These are phyloP conservation scores for Triops cancriformis DNA, from an alignment of 1,140 invertebrate species.

Conservation along the genomic window DNA sequence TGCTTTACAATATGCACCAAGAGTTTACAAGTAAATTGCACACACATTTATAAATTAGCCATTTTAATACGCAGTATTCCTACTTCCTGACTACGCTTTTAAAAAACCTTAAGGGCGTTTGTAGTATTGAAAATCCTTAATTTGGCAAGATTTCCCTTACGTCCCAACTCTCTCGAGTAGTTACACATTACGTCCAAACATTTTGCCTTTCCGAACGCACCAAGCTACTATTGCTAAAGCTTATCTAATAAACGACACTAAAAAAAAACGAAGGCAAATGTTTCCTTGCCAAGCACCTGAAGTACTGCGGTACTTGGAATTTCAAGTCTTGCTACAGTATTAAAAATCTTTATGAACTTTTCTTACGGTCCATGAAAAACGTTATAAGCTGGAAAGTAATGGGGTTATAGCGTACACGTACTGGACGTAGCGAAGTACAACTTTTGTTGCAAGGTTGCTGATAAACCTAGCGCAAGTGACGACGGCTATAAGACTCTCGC, in stretches of 20 bases:
- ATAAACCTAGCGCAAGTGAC: background rate
- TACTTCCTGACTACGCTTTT: background rate
- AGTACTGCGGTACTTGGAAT: background rate
- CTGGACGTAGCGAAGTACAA: background rate
- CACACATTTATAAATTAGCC: background rate
- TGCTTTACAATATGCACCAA: background rate
- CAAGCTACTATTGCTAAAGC: too few relatives aligned
- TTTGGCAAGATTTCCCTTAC: background rate
- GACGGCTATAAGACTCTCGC: background rate
- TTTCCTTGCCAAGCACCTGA: background rate
- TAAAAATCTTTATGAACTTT: background rate
- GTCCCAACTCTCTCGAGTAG: background rate
- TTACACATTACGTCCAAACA: too few relatives aligned
- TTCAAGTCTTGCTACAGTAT: background rate
- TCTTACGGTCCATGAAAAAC: background rate
- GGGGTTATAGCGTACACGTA: background rate
- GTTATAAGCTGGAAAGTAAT: background rate
- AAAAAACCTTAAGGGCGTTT: background rate
- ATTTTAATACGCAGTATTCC: background rate
- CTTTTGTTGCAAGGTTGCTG: background rate
- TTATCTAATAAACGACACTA: background rate
- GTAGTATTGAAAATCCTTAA: background rate
- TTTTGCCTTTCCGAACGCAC: too few relatives aligned
- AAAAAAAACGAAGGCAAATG: background rate
- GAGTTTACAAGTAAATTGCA: background rate